Percentiles rank a stretch among this genome's conserved stretches.
These are phyloP conservation scores for Drosophila micromelanica DNA, from an alignment of 1,140 invertebrate species.

Conservation along the genomic window DNA sequence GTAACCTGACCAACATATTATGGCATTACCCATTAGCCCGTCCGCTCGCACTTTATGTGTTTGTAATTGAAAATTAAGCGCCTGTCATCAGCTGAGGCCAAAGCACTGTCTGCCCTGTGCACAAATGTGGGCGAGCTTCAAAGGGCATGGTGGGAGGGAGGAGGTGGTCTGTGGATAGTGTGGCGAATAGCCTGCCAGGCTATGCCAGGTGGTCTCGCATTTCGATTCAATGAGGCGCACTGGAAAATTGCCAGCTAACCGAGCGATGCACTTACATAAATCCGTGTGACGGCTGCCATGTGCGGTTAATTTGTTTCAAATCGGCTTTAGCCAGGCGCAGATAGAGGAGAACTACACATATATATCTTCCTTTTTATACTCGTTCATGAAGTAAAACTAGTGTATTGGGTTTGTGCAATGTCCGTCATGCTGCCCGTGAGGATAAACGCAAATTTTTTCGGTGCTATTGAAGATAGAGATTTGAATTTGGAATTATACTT, in stretches of 20 bases:
- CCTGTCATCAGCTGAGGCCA: slow-evolving; percentile 55
- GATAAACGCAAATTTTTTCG: too few relatives aligned
- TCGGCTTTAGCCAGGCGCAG: slow-evolving; percentile 42
- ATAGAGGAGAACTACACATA: neutral
- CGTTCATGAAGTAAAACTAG: too few relatives aligned
- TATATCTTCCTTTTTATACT: too few relatives aligned
- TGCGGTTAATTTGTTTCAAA: slow-evolving; percentile 78
- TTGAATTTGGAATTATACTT: too few relatives aligned
- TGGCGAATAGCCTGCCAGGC: neutral
- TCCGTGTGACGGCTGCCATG: slow-evolving; percentile 64
- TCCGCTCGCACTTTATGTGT: slow-evolving; percentile 64
- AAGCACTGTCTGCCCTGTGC: slow-evolving; percentile 6
- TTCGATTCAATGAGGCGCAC: slow-evolving; percentile 46
- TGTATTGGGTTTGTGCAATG: too few relatives aligned
- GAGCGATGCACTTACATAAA: slow-evolving; percentile 59
- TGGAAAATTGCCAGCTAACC: slow-evolving; percentile 70
- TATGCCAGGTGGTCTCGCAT: slow-evolving; percentile 7
- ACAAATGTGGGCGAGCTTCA: neutral
- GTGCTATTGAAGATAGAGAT: too few relatives aligned
- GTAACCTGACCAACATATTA: slow-evolving; percentile 57
- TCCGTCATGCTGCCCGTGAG: too few relatives aligned
- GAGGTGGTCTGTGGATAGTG: neutral
- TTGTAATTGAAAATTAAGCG: slow-evolving; percentile 76
- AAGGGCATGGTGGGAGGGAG: neutral
- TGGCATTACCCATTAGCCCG: slow-evolving; percentile 40